Evolutionary conservation across 2,113 vertebrate species (phyloP).

Genomic region (Pluvianellus socialis): DNA sequence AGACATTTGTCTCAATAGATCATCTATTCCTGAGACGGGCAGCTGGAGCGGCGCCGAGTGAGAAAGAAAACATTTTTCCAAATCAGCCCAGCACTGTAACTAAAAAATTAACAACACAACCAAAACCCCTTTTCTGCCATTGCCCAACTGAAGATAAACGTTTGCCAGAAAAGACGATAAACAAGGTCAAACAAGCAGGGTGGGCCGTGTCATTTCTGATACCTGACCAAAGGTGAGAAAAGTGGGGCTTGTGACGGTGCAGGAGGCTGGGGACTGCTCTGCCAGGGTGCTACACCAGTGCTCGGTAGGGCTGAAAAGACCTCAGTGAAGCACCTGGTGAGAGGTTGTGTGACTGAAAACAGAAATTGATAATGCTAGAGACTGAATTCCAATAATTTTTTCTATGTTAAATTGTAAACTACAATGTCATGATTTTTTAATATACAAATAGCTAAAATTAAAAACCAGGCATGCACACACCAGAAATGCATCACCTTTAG

Average conservation of each 20-base stretch:
- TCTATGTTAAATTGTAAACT: not conserved
- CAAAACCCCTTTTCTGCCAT: not conserved
- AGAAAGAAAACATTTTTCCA: not conserved
- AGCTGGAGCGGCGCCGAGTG: accelerated
- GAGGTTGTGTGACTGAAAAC: not conserved
- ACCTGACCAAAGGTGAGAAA: not conserved
- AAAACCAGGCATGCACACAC: not conserved
- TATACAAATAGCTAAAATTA: not conserved
- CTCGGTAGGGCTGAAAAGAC: not conserved
- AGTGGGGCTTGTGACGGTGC: not conserved
- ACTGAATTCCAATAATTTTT: not conserved
- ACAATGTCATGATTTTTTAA: not conserved
- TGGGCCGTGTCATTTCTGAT: not conserved
- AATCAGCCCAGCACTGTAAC: not conserved
- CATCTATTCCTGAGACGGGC: not conserved
- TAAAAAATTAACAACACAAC: not conserved
- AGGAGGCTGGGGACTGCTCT: not conserved
- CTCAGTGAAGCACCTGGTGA: not conserved
- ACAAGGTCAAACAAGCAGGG: not conserved
- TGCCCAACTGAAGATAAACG: not conserved
- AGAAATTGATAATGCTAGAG: not conserved
- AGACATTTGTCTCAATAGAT: not conserved
- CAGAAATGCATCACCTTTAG: not conserved
- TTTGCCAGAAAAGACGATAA: not conserved
- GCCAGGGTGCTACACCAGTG: not conserved